phyloP scores from a whole-genome alignment of 2,888 invertebrate species.

The Stenotaenia linearis region DNA sequence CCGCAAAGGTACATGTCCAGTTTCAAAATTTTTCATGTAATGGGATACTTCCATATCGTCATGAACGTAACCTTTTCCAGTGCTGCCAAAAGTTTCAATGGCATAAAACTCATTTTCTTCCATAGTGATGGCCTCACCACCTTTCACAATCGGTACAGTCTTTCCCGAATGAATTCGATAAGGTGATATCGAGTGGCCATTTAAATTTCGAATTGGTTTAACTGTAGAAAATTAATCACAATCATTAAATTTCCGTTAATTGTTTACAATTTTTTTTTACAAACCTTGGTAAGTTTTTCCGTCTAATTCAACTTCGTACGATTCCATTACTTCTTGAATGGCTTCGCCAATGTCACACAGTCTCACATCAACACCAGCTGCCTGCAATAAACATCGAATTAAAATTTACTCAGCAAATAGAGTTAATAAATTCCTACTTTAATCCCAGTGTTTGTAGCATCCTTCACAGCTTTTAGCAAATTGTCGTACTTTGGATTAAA shows the following conservation, averaged over 20 bases:
- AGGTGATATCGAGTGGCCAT: slow-evolving; percentile 99
- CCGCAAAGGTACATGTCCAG: slow-evolving; percentile 80
- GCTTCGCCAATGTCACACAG: slow-evolving; percentile 93
- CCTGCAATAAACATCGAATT: slow-evolving; percentile 52
- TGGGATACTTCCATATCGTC: slow-evolving; percentile 99
- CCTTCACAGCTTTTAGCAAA: slow-evolving; percentile 88
- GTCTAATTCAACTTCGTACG: slow-evolving; percentile 94
- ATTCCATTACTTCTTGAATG: slow-evolving; percentile 99
- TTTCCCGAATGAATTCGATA: slow-evolving; percentile 90
- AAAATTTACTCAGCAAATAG: too few species aligned
- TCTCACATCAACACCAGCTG: slow-evolving; percentile 92
- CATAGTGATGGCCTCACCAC: slow-evolving; percentile 96
- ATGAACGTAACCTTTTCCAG: slow-evolving; percentile 80
- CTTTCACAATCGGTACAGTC: slow-evolving; percentile 98
- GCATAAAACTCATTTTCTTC: slow-evolving; percentile 99
- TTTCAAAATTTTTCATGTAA: slow-evolving; percentile 98
- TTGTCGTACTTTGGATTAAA: slow-evolving; percentile 96
- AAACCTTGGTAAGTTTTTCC: slow-evolving; percentile 82
- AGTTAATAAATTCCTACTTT: too few species aligned
- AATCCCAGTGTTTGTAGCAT: slow-evolving; percentile 98
- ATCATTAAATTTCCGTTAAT: background rate
- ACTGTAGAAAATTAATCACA: slow-evolving; percentile 49
- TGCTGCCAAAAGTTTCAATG: slow-evolving; percentile 98
- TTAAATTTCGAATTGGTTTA: slow-evolving; percentile 95
- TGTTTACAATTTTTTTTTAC: background rate